Conservation (phyloP, 2,797 vertebrate genomes). For the Huso huso region DNA sequence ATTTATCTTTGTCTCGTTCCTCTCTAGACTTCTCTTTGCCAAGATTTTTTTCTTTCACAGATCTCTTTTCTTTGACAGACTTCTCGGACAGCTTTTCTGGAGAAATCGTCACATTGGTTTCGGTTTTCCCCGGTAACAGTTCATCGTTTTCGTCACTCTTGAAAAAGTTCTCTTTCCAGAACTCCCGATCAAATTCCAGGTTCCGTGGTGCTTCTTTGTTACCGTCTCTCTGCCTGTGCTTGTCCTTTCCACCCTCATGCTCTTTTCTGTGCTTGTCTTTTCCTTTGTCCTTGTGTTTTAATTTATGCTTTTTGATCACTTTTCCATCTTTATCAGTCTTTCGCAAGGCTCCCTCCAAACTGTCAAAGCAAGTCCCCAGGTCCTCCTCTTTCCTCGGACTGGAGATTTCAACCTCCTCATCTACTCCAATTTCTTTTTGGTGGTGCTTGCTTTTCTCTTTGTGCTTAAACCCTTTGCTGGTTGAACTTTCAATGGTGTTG, state of each 20-base stretch:
- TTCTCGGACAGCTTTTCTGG: conserved; percentile 72
- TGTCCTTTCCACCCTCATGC: conserved; percentile 79
- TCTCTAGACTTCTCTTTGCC: conserved; percentile 79
- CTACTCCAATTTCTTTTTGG: conserved; percentile 74
- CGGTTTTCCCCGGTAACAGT: conserved; percentile 49
- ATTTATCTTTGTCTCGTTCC: conserved; percentile 78
- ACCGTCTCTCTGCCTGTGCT: conserved; percentile 75
- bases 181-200: conserved; percentile 94
- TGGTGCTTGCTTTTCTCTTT: conserved; percentile 96
- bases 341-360: conserved; percentile 71
- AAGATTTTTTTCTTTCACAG: conserved; percentile 70
- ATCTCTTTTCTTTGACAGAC: conserved; percentile 76
- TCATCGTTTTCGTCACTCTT: conserved; percentile 95
- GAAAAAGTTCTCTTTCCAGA: conserved; percentile 99
- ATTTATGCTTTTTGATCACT: conserved; percentile 90
- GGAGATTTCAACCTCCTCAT: conserved; percentile 73
- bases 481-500: conserved; percentile 83
- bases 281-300: conserved; percentile 85
- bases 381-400: conserved; percentile 81
- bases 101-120: conserved; percentile 61
- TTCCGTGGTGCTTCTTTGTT: conserved; percentile 83
- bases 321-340: conserved; percentile 89
- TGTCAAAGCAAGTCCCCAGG: conserved; percentile 68
- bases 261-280: conserved; percentile 91
- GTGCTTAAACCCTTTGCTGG: conserved; percentile 87